phyloP scores from a whole-genome alignment of 2,113 vertebrate genomes.

The Ciconia maguari region DNA sequence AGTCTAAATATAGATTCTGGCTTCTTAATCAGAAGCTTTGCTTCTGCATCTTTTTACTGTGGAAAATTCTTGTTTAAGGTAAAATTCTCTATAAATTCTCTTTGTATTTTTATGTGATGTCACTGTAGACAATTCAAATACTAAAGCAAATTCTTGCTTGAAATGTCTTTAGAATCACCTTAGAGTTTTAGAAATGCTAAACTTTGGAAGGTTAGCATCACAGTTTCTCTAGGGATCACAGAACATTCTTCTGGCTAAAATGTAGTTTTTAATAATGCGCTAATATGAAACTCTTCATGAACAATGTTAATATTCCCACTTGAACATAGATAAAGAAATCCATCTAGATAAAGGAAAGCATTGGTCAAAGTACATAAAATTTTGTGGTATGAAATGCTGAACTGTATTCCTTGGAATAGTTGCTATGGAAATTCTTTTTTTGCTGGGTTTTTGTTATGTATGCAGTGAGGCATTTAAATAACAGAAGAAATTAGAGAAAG shows the following conservation, averaged over 20 bases:
- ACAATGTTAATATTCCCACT: not conserved
- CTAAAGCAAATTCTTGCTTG: not conserved
- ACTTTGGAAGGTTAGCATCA: not conserved
- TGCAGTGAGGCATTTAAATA: constrained; percentile 6
- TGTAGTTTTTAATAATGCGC: not conserved
- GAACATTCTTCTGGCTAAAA: not conserved
- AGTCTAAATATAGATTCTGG: not conserved
- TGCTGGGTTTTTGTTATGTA: not conserved
- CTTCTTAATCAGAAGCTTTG: not conserved
- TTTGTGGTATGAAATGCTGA: not conserved
- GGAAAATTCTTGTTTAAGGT: not conserved
- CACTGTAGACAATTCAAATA: not conserved
- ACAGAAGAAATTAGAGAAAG: not conserved
- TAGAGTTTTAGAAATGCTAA: not conserved
- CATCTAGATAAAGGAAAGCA: not conserved
- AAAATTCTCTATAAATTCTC: not conserved
- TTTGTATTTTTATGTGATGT: not conserved
- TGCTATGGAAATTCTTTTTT: constrained; percentile 28
- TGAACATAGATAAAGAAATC: not conserved
- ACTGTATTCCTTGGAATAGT: constrained; percentile 2
- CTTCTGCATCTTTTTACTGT: not conserved
- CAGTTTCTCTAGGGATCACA: not conserved
- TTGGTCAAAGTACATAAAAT: not conserved
- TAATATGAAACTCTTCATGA: not conserved
- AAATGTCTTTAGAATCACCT: not conserved